A percentile compares a stretch with the other conserved stretches of the same genome.
phyloP scores from a whole-genome alignment of 2,888 invertebrate species.

The Galerucella calmariensis region DNA sequence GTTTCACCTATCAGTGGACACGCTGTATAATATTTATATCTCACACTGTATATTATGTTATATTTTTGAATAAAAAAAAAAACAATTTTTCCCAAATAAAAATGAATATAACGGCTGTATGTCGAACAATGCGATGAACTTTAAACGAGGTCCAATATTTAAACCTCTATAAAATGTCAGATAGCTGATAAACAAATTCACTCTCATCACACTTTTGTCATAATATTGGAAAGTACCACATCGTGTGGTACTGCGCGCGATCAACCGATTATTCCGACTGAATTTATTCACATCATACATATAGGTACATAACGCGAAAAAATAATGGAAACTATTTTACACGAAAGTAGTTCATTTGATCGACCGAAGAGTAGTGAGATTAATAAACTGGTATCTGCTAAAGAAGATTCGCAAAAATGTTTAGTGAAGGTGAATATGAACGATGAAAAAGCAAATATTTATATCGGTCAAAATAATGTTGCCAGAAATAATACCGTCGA shows the following conservation, averaged over 20 bases:
- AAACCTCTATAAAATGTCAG: slow-evolving; percentile 56
- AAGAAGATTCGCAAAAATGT: slow-evolving; percentile 1
- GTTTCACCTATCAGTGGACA: too few species aligned
- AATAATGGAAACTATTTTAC: slow-evolving; percentile 36
- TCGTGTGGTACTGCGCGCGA: neutral
- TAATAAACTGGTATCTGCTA: neutral
- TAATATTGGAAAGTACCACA: slow-evolving; percentile 18
- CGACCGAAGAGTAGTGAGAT: neutral
- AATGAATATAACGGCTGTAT: too few species aligned
- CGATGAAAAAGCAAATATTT: slow-evolving; percentile 21
- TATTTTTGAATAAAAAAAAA: too few species aligned
- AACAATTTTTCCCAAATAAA: too few species aligned
- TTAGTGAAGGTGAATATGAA: slow-evolving; percentile 22
- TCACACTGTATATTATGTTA: too few species aligned
- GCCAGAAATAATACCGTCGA: slow-evolving; percentile 65
- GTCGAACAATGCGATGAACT: slow-evolving; percentile 47
- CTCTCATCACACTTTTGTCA: slow-evolving; percentile 22
- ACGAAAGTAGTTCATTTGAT: slow-evolving; percentile 31
- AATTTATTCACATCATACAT: neutral
- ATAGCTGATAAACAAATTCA: slow-evolving; percentile 47
- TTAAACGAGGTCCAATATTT: slow-evolving; percentile 56
- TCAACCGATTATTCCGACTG: too few species aligned
- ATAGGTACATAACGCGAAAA: neutral
- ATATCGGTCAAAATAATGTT: neutral
- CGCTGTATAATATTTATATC: too few species aligned